Conservation (phyloP, 2,113 vertebrate genomes). For the Hippocampus zosterae region DNA sequence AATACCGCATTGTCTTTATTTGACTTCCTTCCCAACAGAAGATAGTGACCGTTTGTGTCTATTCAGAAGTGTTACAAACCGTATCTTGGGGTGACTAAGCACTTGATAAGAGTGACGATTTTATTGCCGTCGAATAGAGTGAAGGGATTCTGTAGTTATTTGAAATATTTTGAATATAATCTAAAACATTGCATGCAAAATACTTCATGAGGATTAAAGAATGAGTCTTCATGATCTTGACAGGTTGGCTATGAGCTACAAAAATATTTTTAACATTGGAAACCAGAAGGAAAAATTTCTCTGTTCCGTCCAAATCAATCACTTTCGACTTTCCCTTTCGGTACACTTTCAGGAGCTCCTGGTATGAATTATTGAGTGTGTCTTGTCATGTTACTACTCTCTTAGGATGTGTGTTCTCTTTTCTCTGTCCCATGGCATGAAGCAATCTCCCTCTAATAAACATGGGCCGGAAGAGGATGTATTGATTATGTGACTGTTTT, state of each 20-base stretch:
- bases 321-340: not conserved
- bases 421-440: slow-evolving; percentile 17
- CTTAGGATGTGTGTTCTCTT: slow-evolving; percentile 23
- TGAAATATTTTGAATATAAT: not conserved
- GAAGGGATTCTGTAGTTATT: slow-evolving; percentile 21
- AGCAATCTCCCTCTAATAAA: slow-evolving; percentile 44
- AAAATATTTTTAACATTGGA: not conserved
- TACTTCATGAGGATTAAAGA: not conserved
- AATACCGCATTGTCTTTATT: not conserved
- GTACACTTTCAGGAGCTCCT: slow-evolving; percentile 4
- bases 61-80: slow-evolving; percentile 13
- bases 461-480: slow-evolving; percentile 47
- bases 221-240: not conserved
- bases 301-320: not conserved
- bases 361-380: slow-evolving; percentile 10
- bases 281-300: not conserved
- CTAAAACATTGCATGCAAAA: no score
- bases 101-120: not conserved
- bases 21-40: slow-evolving; percentile 2
- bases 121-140: slow-evolving; percentile 25
- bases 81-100: not conserved
- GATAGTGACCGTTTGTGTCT: not conserved
- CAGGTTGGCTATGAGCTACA: not conserved
- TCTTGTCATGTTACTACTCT: slow-evolving; percentile 26
- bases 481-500: slow-evolving; percentile 65